A percentile compares a stretch with the other conserved stretches of the same genome.
These are phyloP conservation scores for Odocoileus hemionus DNA, from an alignment of 2,113 vertebrate genomes.

Conservation along the genomic window DNA sequence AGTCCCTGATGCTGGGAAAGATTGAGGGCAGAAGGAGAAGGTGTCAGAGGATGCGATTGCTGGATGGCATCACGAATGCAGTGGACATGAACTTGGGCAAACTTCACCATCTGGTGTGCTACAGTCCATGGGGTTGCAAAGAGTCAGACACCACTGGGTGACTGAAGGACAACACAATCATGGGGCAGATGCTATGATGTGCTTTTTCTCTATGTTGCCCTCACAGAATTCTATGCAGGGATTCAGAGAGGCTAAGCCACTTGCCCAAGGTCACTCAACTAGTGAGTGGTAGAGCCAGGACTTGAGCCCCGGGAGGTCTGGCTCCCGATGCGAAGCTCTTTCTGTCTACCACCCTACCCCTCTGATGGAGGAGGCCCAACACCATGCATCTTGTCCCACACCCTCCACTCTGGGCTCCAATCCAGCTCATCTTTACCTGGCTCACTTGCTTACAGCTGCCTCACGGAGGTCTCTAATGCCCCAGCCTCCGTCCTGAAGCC, in stretches of 20 bases:
- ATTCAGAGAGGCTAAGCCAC: background rate
- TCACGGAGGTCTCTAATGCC: background rate
- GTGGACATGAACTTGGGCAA: background rate
- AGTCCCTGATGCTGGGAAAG: background rate
- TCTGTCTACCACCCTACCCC: background rate
- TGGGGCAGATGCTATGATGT: background rate
- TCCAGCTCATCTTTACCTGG: background rate
- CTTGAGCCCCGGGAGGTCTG: background rate
- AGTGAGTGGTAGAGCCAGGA: background rate
- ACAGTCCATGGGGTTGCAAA: fast-evolving
- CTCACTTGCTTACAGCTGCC: background rate
- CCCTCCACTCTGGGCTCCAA: background rate
- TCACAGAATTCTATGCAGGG: background rate
- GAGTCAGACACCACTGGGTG: background rate
- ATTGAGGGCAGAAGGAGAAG: background rate
- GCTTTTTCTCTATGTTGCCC: background rate
- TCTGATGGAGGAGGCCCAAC: background rate
- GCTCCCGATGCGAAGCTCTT: background rate
- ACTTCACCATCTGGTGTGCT: background rate
- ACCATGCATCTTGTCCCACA: background rate
- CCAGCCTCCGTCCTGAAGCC: background rate
- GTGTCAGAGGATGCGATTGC: background rate
- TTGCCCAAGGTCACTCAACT: background rate
- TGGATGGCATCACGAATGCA: background rate
- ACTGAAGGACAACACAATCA: background rate